Conservation (phyloP, 2,113 vertebrate genomes). For the Clupea harengus region DNA sequence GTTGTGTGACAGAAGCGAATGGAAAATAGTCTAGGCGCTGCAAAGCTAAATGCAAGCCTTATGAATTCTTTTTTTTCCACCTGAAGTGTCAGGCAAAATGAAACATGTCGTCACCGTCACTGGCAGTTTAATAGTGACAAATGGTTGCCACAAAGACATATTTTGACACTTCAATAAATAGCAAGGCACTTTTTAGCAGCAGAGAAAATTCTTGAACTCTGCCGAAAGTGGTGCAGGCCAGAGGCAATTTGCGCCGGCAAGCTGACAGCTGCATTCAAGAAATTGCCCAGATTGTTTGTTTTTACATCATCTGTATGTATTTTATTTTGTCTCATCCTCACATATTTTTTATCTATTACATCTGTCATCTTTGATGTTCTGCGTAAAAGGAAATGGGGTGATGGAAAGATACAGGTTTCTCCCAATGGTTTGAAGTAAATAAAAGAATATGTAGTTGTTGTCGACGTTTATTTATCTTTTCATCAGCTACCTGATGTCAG, state of each 20-base stretch:
- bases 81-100: slow-evolving; percentile 37
- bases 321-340: slow-evolving; percentile 26
- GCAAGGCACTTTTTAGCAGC: slow-evolving; percentile 34
- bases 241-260: slow-evolving; percentile 38
- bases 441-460: not conserved
- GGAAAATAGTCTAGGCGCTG: not conserved
- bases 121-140: slow-evolving; percentile 51
- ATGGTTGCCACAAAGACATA: slow-evolving; percentile 42
- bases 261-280: slow-evolving; percentile 39
- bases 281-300: slow-evolving; percentile 39
- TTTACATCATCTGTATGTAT: slow-evolving; percentile 17
- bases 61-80: not conserved
- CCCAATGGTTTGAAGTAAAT: not conserved
- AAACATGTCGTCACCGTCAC: slow-evolving; percentile 36
- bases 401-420: not conserved
- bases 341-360: not conserved
- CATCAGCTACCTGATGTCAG: not conserved
- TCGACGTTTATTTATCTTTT: not conserved
- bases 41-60: not conserved
- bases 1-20: not conserved
- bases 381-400: not conserved
- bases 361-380: not conserved
- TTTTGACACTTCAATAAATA: slow-evolving; percentile 52
- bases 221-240: slow-evolving; percentile 30
- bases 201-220: slow-evolving; percentile 35